These are phyloP conservation scores for Nasonia vitripennis DNA, from an alignment of 1,140 invertebrate genomes.

Conservation along the genomic window DNA sequence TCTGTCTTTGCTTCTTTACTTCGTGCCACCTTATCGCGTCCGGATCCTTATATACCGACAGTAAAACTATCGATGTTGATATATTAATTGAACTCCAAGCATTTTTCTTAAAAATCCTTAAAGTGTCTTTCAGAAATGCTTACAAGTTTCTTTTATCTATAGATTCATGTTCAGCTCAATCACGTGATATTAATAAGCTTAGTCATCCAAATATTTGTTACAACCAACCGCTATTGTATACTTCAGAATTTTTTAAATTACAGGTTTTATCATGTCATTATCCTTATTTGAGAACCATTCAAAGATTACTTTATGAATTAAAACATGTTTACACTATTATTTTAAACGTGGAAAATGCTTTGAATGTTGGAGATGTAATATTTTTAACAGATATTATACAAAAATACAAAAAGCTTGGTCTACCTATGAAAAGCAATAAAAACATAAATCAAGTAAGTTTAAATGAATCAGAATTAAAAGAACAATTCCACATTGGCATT, in stretches of 20 bases:
- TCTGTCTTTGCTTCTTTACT: too few species aligned
- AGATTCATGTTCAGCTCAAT: not conserved
- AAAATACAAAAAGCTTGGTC: not conserved
- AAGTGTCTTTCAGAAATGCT: not conserved
- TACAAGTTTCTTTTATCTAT: not conserved
- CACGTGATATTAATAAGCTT: not conserved
- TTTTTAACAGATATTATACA: not conserved
- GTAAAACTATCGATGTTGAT: not conserved
- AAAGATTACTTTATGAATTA: constrained; percentile 3
- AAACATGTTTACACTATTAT: not conserved
- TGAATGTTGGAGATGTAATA: not conserved
- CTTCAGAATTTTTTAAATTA: constrained; percentile 7
- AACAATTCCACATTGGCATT: not conserved
- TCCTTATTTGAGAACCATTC: not conserved
- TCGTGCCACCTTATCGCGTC: too few species aligned
- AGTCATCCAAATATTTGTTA: constrained; percentile 17
- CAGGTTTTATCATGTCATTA: not conserved
- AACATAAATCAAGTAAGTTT: not conserved
- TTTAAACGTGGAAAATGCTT: not conserved
- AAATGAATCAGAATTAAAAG: constrained; percentile 6
- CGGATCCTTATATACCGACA: too few species aligned
- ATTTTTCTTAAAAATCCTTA: not conserved
- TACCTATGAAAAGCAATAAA: too few species aligned
- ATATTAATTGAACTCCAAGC: not conserved
- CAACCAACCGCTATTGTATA: not conserved